These are phyloP conservation scores for Ammodytes dubius DNA, from an alignment of 2,113 vertebrate genomes.

Conservation along the genomic window DNA sequence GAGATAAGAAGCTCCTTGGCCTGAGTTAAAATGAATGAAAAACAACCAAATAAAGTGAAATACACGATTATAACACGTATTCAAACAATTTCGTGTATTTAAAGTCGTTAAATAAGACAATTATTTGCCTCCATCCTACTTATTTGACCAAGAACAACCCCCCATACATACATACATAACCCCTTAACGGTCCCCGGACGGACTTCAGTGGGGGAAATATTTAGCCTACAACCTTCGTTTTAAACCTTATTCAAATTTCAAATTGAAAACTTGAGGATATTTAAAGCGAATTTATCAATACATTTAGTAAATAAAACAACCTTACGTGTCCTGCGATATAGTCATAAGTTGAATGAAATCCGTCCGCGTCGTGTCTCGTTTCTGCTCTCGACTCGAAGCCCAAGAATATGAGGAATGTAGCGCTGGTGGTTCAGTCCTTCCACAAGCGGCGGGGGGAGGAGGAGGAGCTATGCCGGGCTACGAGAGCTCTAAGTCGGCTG, in stretches of 20 bases:
- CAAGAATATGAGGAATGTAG: conserved; percentile 57
- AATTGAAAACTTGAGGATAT: neutral
- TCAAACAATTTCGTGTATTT: neutral
- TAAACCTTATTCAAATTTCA: conserved; percentile 7
- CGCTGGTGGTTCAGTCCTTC: conserved; percentile 1
- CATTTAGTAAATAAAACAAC: neutral
- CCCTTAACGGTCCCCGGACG: conserved; percentile 1
- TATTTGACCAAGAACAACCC: neutral
- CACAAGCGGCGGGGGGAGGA: conserved; percentile 7
- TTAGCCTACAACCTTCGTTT: neutral
- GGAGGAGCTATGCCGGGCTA: neutral
- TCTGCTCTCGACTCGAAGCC: conserved; percentile 11
- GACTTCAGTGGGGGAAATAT: conserved; percentile 3
- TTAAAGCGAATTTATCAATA: neutral
- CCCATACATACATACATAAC: neutral
- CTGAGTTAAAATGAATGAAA: neutral
- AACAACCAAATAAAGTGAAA: neutral
- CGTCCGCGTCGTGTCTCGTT: conserved; percentile 19
- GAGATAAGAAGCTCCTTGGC: neutral
- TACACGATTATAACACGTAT: neutral
- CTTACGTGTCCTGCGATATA: conserved; percentile 42
- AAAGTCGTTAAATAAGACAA: neutral
- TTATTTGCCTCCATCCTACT: neutral
- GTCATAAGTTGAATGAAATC: conserved; percentile 48
- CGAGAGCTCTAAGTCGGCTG: neutral